Evolutionary conservation across 2,113 vertebrate species (phyloP).

Genomic region (Nanger granti): DNA sequence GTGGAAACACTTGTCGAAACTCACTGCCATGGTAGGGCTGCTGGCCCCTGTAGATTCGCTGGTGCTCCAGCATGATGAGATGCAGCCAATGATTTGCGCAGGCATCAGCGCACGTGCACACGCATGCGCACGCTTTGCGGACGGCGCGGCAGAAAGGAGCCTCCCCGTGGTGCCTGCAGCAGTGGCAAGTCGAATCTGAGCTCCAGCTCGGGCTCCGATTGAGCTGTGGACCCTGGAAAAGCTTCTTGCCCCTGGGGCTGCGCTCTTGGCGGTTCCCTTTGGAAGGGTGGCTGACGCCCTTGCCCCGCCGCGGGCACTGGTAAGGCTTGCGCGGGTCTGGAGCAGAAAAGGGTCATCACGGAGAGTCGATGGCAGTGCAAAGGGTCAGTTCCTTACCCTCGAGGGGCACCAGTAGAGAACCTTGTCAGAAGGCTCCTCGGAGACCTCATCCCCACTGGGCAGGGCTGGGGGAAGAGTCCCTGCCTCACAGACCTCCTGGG

Average conservation of each 20-base stretch:
- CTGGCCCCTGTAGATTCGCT: no score
- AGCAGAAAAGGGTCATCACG: neutral
- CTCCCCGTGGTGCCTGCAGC: neutral
- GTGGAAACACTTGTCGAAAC: neutral
- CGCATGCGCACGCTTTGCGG: no score
- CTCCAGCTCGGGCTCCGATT: neutral
- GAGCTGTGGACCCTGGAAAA: neutral
- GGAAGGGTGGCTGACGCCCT: neutral
- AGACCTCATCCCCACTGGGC: neutral
- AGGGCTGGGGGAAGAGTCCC: neutral
- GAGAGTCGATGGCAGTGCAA: neutral
- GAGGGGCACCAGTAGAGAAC: neutral
- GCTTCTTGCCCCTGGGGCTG: neutral
- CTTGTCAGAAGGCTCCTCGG: no score
- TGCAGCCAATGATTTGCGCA: no score
- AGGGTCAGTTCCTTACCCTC: neutral
- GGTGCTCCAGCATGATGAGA: rapidly evolving
- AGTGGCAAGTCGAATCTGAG: neutral
- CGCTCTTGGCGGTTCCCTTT: neutral
- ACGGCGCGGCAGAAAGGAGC: no score
- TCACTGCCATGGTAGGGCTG: neutral
- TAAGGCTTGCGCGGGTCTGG: neutral
- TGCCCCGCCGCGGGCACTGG: no score
- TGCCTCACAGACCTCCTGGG: neutral
- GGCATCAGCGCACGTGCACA: no score